Percentiles rank a stretch among this genome's conserved stretches.
phyloP scores from a whole-genome alignment of 2,113 vertebrate genomes.

The Eurypyga helias region DNA sequence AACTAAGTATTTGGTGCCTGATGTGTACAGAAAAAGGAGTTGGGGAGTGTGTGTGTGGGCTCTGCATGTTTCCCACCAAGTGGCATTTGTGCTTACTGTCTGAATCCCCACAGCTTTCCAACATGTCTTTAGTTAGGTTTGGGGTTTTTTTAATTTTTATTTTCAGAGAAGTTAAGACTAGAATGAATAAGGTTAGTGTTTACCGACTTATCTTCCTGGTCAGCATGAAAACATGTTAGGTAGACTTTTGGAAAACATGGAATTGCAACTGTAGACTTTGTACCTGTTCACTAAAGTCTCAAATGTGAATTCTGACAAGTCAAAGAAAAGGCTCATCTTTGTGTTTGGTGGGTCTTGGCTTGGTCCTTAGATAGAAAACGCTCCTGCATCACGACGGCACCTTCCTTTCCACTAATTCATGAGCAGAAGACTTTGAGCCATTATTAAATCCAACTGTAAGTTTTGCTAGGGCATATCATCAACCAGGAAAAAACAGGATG shows the following conservation, averaged over 20 bases:
- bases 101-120: background rate
- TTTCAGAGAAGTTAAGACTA: background rate
- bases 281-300: background rate
- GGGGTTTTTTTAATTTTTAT: background rate
- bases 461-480: background rate
- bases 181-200: conserved; percentile 18
- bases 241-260: background rate
- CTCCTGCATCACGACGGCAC: background rate
- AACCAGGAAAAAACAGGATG: background rate
- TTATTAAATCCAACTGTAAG: background rate
- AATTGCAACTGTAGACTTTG: background rate
- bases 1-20: background rate
- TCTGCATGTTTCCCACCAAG: background rate
- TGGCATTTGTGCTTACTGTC: background rate
- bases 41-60: background rate
- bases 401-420: background rate
- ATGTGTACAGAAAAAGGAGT: background rate
- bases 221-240: background rate
- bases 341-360: conserved; percentile 20
- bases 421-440: background rate
- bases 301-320: background rate
- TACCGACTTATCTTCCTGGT: background rate
- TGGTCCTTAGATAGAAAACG: background rate
- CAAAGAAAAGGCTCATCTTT: background rate
- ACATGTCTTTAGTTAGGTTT: background rate